Percentiles rank a stretch among this genome's conserved stretches.
Evolutionary conservation across 2,797 vertebrate species (phyloP).

Genomic region (Tolypeutes matacus): DNA sequence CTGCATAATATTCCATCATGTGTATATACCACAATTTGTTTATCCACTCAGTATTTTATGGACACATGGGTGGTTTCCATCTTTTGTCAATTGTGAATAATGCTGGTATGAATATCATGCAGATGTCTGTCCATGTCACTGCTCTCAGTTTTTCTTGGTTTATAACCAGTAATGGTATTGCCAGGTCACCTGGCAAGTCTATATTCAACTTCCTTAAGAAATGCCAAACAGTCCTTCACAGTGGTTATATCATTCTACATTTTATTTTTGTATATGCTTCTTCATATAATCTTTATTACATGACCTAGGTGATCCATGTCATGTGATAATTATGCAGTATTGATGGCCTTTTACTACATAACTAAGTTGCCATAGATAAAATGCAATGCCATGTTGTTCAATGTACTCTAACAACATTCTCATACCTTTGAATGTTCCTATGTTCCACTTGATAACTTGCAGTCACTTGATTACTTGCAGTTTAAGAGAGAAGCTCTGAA

Average conservation of each 20-base stretch:
- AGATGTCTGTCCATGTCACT: too few relatives aligned
- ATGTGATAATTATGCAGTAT: background rate
- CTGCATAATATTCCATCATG: too few relatives aligned
- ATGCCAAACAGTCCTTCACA: too few relatives aligned
- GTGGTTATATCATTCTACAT: background rate
- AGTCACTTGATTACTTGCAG: background rate
- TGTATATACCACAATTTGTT: too few relatives aligned
- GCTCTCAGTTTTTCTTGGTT: too few relatives aligned
- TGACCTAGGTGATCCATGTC: background rate
- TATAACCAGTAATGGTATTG: too few relatives aligned
- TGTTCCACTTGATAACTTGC: background rate
- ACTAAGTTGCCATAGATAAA: background rate
- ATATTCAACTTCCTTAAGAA: too few relatives aligned
- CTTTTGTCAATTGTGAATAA: too few relatives aligned
- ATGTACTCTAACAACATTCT: background rate
- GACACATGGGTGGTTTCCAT: too few relatives aligned
- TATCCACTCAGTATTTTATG: too few relatives aligned
- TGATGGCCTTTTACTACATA: background rate
- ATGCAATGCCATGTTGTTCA: background rate
- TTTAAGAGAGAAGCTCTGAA: background rate
- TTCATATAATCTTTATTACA: background rate
- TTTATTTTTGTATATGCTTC: background rate
- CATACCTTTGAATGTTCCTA: background rate
- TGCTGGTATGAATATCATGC: too few relatives aligned
- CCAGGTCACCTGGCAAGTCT: too few relatives aligned